These are phyloP conservation scores for Labrus mixtus DNA, from an alignment of 2,113 vertebrate species.

Conservation along the genomic window DNA sequence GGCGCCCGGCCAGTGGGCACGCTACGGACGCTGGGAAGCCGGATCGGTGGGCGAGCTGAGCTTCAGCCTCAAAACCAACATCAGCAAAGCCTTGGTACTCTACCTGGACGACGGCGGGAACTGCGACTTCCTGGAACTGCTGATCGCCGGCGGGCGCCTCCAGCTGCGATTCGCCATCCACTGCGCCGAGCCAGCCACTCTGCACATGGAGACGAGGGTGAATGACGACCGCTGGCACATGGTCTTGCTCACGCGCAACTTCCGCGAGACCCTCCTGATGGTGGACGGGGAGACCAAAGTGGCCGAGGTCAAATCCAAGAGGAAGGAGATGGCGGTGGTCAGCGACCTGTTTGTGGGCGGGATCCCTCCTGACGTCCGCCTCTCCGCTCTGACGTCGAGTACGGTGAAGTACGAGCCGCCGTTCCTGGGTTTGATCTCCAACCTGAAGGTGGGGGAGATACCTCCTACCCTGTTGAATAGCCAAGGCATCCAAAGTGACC, in stretches of 20 bases:
- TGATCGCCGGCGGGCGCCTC: slow-evolving; percentile 88
- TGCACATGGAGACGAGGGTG: slow-evolving; percentile 86
- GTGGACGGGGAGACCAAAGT: slow-evolving; percentile 91
- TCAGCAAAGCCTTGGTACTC: slow-evolving; percentile 90
- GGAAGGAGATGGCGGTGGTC: slow-evolving; percentile 92
- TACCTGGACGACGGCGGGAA: slow-evolving; percentile 95
- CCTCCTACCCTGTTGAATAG: slow-evolving; percentile 89
- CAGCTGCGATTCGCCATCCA: slow-evolving; percentile 92
- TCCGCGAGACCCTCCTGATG: slow-evolving; percentile 88
- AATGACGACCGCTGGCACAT: slow-evolving; percentile 95
- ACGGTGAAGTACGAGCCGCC: slow-evolving; percentile 94
- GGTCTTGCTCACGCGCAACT: slow-evolving; percentile 91
- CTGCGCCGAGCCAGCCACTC: slow-evolving; percentile 90
- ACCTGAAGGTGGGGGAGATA: slow-evolving; percentile 91
- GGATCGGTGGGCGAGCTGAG: slow-evolving; percentile 90
- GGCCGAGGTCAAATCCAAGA: slow-evolving; percentile 91
- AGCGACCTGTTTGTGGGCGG: slow-evolving; percentile 94
- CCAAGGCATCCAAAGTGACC: slow-evolving; percentile 91
- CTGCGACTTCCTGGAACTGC: slow-evolving; percentile 95
- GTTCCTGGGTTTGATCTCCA: slow-evolving; percentile 90
- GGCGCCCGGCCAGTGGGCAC: slow-evolving; percentile 92
- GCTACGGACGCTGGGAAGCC: slow-evolving; percentile 92
- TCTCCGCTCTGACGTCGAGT: slow-evolving; percentile 92
- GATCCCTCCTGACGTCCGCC: slow-evolving; percentile 91
- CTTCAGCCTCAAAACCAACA: slow-evolving; percentile 93